Evolutionary conservation across 1,140 invertebrate species (phyloP).

Genomic region (Brachionus sp.): DNA sequence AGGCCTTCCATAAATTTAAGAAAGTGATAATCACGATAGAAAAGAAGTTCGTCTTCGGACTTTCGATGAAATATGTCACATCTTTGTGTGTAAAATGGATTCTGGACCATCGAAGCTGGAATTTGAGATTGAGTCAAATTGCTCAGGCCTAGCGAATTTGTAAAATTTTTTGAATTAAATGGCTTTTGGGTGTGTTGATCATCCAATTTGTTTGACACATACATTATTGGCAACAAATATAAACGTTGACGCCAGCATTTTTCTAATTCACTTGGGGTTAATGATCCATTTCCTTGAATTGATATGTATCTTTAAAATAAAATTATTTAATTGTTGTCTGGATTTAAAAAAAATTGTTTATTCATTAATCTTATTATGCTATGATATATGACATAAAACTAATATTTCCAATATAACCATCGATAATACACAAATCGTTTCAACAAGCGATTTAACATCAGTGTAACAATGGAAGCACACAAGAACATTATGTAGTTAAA

Average conservation of each 20-base stretch:
- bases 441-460: no score
- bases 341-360: background rate
- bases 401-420: no score
- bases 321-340: background rate
- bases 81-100: slow-evolving; percentile 15
- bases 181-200: background rate
- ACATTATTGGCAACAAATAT: slow-evolving; percentile 69
- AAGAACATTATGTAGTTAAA: no score
- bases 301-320: slow-evolving; percentile 14
- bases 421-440: no score
- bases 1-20: slow-evolving; percentile 38
- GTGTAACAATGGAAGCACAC: no score
- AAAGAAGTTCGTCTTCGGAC: slow-evolving; percentile 7
- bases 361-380: no score
- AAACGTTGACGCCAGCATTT: slow-evolving; percentile 93
- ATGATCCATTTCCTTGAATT: slow-evolving; percentile 38
- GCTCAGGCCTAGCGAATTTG: background rate
- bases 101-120: slow-evolving; percentile 22
- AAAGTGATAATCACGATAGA: slow-evolving; percentile 31
- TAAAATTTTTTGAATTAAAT: background rate
- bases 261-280: slow-evolving; percentile 34
- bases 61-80: slow-evolving; percentile 39
- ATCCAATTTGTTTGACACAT: background rate
- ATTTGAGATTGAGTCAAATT: slow-evolving; percentile 35
- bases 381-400: no score